Evolutionary conservation across 2,797 vertebrate genomes (phyloP), one percentile per base, ranked within the genome.

Genomic region (Acanthopagrus latus): DNA sequence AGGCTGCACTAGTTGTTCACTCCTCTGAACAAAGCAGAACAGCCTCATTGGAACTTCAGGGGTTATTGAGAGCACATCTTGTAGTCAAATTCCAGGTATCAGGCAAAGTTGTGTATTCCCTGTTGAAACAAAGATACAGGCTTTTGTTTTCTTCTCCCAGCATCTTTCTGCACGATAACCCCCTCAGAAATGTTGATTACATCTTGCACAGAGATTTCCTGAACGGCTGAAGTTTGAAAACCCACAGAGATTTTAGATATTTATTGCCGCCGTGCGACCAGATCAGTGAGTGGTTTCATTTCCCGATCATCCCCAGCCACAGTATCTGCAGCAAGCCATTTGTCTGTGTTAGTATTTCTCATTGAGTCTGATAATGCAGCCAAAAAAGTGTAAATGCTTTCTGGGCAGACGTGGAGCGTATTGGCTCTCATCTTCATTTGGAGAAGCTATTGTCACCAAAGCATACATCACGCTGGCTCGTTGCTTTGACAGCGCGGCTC

Each of bases 351-450:
- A 77, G 81, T 75, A 62, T 80, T 87, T 80, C 63, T 83, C 69
- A 51, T 48, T 59, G 58, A 77, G 65, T 72, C 68, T 65, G 47
- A 66, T 82, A 75, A 80, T 63, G 76, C 68, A 79, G 82, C 77
- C 81, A 84, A 38, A 84, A 74, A 86, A 38, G 64, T 87, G 78
- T 76, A 75, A 89, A 90, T 66, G 69, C 73, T 84, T 86, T 84
- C 82, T 88, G 79, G 75, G 82, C 82, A 81, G 54, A 74, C 41
- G 9, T 48, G 64, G 58, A 71, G 66, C 25, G 41, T 46, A 51
- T 50, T 80, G 80, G 60, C 81, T 80, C 79, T 82, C 65, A 38
- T 85, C 82, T 82, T 88, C 80, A 81, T 89, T 86, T 80, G 64
- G 81, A 80, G 73, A 54, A 54, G 77, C 74, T 71, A 81, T 83